phyloP scores from a whole-genome alignment of 1,140 invertebrate genomes.

The Heliconius himera region DNA sequence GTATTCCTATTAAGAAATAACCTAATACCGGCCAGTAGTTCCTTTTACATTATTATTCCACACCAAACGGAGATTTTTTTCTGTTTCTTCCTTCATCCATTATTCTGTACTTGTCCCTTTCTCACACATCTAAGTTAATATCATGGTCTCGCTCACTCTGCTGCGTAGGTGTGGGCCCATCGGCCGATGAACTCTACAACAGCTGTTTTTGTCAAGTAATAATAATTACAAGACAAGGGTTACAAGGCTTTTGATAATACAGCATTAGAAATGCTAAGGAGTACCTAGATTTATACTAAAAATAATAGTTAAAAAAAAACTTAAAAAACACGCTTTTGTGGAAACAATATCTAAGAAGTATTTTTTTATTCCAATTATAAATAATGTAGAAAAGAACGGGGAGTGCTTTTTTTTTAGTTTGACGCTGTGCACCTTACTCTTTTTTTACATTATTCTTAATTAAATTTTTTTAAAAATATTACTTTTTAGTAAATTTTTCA shows the following conservation, averaged over 20 bases:
- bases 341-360: too few relatives aligned
- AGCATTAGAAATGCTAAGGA: neutral
- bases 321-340: too few relatives aligned
- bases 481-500: too few relatives aligned
- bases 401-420: too few relatives aligned
- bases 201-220: slow-evolving; percentile 61
- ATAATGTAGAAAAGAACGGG: too few relatives aligned
- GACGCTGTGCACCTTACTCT: too few relatives aligned
- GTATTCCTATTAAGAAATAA: neutral
- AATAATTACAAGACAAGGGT: slow-evolving; percentile 38
- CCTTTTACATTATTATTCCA: slow-evolving; percentile 56
- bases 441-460: too few relatives aligned
- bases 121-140: slow-evolving; percentile 29
- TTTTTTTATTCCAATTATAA: too few relatives aligned
- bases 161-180: slow-evolving; percentile 56
- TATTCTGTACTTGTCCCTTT: slow-evolving; percentile 47
- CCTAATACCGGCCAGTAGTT: neutral
- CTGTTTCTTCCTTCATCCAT: slow-evolving; percentile 53
- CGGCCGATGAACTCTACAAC: slow-evolving; percentile 60
- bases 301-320: neutral
- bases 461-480: too few relatives aligned
- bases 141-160: slow-evolving; percentile 44
- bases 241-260: neutral
- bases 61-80: slow-evolving; percentile 54
- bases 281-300: neutral